phyloP scores from a whole-genome alignment of 2,113 vertebrate genomes.

The Varanus salvator region DNA sequence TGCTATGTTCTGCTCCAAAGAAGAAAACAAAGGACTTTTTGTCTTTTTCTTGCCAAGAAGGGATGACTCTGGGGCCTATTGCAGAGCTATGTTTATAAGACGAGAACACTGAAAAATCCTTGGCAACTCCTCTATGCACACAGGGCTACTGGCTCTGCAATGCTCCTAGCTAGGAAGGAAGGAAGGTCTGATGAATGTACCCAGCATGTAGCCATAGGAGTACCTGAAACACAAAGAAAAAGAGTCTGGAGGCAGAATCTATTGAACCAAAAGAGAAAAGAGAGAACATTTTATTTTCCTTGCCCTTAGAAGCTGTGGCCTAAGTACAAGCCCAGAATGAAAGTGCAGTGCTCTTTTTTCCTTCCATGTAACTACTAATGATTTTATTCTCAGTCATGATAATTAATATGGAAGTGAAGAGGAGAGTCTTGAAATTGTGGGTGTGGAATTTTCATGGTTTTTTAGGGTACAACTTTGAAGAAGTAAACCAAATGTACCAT shows the following conservation, averaged over 20 bases:
- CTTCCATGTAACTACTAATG: no score
- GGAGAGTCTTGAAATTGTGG: background rate
- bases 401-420: background rate
- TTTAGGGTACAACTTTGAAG: background rate
- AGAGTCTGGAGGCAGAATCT: background rate
- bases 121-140: background rate
- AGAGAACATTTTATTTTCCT: background rate
- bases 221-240: background rate
- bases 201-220: background rate
- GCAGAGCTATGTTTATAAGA: background rate
- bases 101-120: background rate
- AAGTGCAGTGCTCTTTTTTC: background rate
- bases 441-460: background rate
- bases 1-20: background rate
- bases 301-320: background rate
- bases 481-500: background rate
- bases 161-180: background rate
- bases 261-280: background rate
- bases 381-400: constrained; percentile 7
- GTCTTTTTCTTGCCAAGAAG: background rate
- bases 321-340: background rate
- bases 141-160: background rate
- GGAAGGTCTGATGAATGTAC: background rate
- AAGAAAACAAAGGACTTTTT: background rate
- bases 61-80: accelerated